Percentiles rank a stretch among this genome's conserved stretches.
These are phyloP conservation scores for Helleia helle DNA, from an alignment of 2,888 invertebrate genomes.

Conservation along the genomic window DNA sequence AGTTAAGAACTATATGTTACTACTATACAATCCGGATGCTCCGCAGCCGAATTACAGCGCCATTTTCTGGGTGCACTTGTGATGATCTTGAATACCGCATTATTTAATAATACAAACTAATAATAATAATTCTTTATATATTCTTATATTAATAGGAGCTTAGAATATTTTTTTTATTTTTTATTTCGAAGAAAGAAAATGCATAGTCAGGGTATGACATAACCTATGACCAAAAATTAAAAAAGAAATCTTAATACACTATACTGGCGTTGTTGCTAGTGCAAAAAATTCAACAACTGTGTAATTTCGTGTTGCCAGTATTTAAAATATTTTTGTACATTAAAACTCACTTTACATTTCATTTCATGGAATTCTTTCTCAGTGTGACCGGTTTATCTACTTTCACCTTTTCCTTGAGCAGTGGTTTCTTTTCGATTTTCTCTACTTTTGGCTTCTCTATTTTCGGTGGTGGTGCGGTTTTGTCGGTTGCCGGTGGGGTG, in stretches of 20 bases:
- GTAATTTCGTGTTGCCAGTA: neutral
- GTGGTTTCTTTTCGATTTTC: conserved; percentile 21
- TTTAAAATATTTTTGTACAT: conserved; percentile 18
- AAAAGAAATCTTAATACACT: conserved; percentile 7
- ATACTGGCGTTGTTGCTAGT: conserved; percentile 10
- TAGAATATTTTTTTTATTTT: conserved; percentile 14
- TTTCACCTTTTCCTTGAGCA: conserved; percentile 22
- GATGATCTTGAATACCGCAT: conserved; percentile 5
- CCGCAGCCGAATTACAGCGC: too few relatives aligned
- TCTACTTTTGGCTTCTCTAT: conserved; percentile 23
- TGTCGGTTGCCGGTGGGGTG: conserved; percentile 29
- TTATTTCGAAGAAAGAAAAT: conserved; percentile 13
- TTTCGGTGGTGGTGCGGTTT: conserved; percentile 22
- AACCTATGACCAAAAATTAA: conserved; percentile 8
- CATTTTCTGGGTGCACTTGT: too few relatives aligned
- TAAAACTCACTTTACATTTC: conserved; percentile 18
- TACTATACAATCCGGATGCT: too few relatives aligned
- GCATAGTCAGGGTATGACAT: conserved; percentile 16
- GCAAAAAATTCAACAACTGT: conserved; percentile 9
- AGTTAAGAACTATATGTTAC: too few relatives aligned
- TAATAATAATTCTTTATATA: conserved; percentile 11
- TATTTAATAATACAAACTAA: conserved; percentile 8
- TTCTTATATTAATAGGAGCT: conserved; percentile 12
- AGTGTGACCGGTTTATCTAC: conserved; percentile 22
- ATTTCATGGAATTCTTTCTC: conserved; percentile 56